Base-by-base conservation (phyloP, 2,797 vertebrate genomes). In the Huso huso region DNA sequence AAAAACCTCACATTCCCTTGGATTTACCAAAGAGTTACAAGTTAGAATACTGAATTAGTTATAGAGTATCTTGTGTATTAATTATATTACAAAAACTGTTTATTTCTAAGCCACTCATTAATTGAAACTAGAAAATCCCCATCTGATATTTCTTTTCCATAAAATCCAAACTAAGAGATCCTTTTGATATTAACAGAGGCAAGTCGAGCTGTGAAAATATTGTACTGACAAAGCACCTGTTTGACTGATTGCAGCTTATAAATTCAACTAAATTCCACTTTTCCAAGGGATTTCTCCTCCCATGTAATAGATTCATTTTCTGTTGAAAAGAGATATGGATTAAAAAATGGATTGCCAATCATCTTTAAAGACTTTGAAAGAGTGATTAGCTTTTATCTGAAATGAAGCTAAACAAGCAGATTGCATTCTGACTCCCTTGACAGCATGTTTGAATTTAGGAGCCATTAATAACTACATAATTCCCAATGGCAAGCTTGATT, bases 381-480 rank as follows among this genome's bases (percentile, higher is more conserved):
- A 6, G 53, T n/a, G 53, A 55, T 55, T 55, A 55, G n/a, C 53
- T 55, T 55, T 55, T 10, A 55, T 55, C 53, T 55, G 53, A 55
- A 55, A 55, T 55, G 53, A 55, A 80, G 79, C 82, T 87, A 86
- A 85, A 78, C 81, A 88, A 87, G 82, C 82, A 86, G 83, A 86
- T 86, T 55, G 7, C 53, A 55, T 55, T 10, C 53, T 77, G 87
- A 88, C 88, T 87, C 85, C 82, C 73, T 79, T 83, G 87, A 86
- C 87, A 87, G 85, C 72, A 76, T 83, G 82, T 86, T 87, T 79
- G 81, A 86, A 76, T 82, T 81, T 76, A 84, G 75, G 81, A 87
- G 81, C 75, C 80, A 85, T 88, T 88, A 89, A 88, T 87, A 88
- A 85, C 83, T 81, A 78, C 70, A 75, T 84, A 89, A 87, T 86